These are phyloP conservation scores for Ditula angustiorana DNA, from an alignment of 2,888 invertebrate species.

Conservation along the genomic window DNA sequence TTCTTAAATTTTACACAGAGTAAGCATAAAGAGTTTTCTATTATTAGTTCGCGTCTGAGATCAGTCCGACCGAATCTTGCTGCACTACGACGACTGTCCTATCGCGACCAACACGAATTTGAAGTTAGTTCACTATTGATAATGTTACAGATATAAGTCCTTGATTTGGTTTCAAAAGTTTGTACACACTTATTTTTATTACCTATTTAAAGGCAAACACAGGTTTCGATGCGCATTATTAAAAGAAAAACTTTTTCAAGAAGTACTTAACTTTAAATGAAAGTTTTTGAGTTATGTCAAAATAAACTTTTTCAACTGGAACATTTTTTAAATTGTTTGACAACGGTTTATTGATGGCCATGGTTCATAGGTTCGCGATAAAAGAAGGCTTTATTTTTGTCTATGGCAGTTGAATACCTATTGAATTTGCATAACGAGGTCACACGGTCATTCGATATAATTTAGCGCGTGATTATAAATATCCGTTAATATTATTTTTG, in stretches of 20 bases:
- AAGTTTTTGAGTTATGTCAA: constrained; percentile 56
- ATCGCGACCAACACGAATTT: constrained; percentile 31
- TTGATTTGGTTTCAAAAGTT: constrained; percentile 29
- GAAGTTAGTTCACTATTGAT: constrained; percentile 15
- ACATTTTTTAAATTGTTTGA: constrained; percentile 46
- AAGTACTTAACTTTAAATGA: constrained; percentile 55
- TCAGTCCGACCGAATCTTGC: constrained; percentile 12
- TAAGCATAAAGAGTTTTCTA: constrained; percentile 30
- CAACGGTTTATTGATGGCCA: constrained; percentile 43
- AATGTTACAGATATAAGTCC: constrained; percentile 1
- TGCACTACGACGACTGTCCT: constrained; percentile 21
- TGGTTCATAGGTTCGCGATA: constrained; percentile 11
- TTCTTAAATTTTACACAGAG: constrained; percentile 33
- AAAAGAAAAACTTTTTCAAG: constrained; percentile 42
- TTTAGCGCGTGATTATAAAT: too few species aligned
- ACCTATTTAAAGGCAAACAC: neutral
- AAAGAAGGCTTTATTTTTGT: constrained; percentile 9
- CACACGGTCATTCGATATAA: too few species aligned
- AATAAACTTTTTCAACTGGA: constrained; percentile 47
- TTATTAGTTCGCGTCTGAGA: constrained; percentile 21
- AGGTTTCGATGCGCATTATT: constrained; percentile 14
- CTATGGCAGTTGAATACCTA: constrained; percentile 52
- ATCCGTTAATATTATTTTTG: too few species aligned
- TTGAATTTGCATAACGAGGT: too few species aligned
- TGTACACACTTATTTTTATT: constrained; percentile 22